Base-by-base conservation (phyloP, 92 coral and sea anemone genomes). In the Phenganax stokvisi region DNA sequence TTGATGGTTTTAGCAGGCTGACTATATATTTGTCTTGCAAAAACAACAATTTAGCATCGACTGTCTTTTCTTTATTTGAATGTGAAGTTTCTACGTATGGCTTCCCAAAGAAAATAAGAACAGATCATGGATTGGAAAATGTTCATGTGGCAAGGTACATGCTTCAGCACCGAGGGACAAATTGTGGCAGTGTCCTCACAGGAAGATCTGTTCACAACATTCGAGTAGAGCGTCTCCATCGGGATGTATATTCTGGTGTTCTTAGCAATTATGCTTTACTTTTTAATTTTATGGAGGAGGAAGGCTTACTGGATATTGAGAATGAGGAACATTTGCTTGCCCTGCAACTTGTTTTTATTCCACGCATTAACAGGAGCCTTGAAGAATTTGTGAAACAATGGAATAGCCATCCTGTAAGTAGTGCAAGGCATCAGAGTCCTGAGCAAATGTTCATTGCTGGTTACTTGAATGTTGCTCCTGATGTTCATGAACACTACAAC, bases 221-320 rank as follows among this genome's bases (percentile, higher is more conserved):
- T n/a, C 31, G 76, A 53, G 76, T 83, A 17, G 89, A 87, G 56
- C 65, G 87, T 52, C 83, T 87, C 25, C 65, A 85, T 83, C 27
- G 89, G 9, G 87, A 83, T 66, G 80, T 76, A 29, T 71, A 70
- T 58, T 75, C 84, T n/a, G 84, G 81, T 57, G 85, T 87, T 37
- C 86, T 83, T 6, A 16, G 76, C 17, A 27, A 70, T 62, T 86
- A 66, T 65, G 57, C 83, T 57, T 44, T 51, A 37, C 80, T 82
- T 67, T 81, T 81, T 37, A 67, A 56, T 58, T 65, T 65, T 62
- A 74, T 83, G 86, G 86, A 83, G 51, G 75, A 83, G 27, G 27
- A n/a, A 7, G 77, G 77, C 68, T 59, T 80, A 31, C 80, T 82
- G 12, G n/a, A 56, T 31, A 75, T 57, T 56, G 59, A 59, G 28